These are phyloP conservation scores for Aurelia sp. DNA, from an alignment of 30 jellyfish, hydroid and myxozoan genomes.

Conservation along the genomic window DNA sequence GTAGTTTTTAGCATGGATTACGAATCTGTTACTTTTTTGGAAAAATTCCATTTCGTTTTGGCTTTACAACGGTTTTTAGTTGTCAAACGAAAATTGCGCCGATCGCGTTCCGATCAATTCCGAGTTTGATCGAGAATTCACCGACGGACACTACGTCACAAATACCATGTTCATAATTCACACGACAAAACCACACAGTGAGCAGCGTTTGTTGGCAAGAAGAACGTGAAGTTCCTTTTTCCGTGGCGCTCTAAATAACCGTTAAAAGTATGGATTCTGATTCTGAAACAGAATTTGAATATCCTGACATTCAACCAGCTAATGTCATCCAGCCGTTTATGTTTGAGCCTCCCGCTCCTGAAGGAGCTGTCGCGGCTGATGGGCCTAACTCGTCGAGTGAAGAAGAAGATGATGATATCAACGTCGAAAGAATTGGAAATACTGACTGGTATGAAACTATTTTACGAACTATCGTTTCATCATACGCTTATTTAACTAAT, in stretches of 20 bases:
- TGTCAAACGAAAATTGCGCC: not conserved
- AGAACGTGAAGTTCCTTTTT: not conserved
- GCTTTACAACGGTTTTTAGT: not conserved
- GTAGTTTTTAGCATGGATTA: not conserved
- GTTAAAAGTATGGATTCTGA: slow-evolving; percentile 5
- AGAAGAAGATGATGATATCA: not conserved
- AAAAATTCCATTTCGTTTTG: not conserved
- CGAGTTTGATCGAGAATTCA: not conserved
- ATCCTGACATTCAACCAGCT: slow-evolving; percentile 4
- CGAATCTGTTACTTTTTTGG: not conserved
- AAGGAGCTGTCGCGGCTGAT: not conserved
- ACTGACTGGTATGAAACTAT: not conserved
- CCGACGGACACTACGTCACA: not conserved
- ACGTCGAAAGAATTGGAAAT: not conserved
- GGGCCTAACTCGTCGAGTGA: not conserved
- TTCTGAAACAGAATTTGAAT: not conserved
- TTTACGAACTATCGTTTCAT: too few species aligned
- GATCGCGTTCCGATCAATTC: not conserved
- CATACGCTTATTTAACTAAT: too few species aligned
- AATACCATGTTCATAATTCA: not conserved
- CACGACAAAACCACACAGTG: not conserved
- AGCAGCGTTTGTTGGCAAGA: not conserved
- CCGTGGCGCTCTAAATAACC: too few species aligned
- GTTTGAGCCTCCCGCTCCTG: slow-evolving; percentile 7
- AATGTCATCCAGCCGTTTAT: not conserved